Percentiles rank a stretch among this genome's conserved stretches.
Evolutionary conservation across 2,888 invertebrate genomes (phyloP).

Genomic region (Pollenia labialis): DNA sequence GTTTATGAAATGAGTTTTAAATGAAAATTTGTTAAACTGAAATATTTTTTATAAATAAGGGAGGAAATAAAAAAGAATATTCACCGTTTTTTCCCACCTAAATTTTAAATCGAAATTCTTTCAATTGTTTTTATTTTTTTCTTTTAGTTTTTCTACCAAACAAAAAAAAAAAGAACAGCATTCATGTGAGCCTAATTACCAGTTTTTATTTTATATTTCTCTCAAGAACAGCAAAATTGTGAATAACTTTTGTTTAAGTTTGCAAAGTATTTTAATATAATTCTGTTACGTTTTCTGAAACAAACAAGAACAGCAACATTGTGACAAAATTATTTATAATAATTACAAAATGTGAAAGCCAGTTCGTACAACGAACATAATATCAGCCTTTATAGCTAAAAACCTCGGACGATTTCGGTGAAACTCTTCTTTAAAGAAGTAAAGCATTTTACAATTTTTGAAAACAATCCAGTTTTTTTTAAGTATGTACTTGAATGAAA

Average conservation of each 20-base stretch:
- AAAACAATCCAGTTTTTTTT: too few relatives aligned
- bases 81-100: too few relatives aligned
- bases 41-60: too few relatives aligned
- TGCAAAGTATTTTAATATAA: slow-evolving; percentile 1
- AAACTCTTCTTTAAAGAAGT: slow-evolving; percentile 37
- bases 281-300: not conserved
- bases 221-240: slow-evolving; percentile 31
- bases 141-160: not conserved
- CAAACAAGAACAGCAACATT: slow-evolving; percentile 70
- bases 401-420: not conserved
- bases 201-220: slow-evolving; percentile 20
- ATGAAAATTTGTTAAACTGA: too few relatives aligned
- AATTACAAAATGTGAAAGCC: slow-evolving; percentile 71
- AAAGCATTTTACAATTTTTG: slow-evolving; percentile 70
- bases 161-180: slow-evolving; percentile 1
- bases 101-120: not conserved
- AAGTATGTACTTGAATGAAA: too few relatives aligned
- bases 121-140: not conserved
- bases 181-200: slow-evolving; percentile 16
- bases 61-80: too few relatives aligned
- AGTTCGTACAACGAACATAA: slow-evolving; percentile 73
- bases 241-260: slow-evolving; percentile 70
- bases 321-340: slow-evolving; percentile 65
- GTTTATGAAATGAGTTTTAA: too few relatives aligned
- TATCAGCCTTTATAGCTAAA: slow-evolving; percentile 19